Conservation (phyloP, 2,113 vertebrate genomes). For the Pseudorasbora parva region DNA sequence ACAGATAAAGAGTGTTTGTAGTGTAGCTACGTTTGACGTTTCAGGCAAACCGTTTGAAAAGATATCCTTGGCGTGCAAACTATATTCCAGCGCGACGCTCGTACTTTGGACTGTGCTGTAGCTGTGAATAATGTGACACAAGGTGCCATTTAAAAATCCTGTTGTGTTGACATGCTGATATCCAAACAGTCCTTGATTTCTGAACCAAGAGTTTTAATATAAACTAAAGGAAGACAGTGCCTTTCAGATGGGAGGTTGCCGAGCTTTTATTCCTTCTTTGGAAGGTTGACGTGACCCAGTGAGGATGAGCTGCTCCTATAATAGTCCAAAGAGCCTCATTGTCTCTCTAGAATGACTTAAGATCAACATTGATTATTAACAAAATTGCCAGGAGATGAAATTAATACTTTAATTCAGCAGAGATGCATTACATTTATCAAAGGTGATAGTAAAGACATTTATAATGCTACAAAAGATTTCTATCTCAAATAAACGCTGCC, state of each 20-base stretch:
- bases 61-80: not conserved
- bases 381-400: too few species aligned
- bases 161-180: not conserved
- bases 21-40: not conserved
- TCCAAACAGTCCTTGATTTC: not conserved
- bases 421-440: not conserved
- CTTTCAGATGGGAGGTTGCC: not conserved
- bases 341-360: too few species aligned
- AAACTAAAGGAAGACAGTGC: not conserved
- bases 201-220: not conserved
- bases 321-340: too few species aligned
- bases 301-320: too few species aligned
- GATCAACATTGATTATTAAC: too few species aligned
- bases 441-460: not conserved
- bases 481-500: not conserved
- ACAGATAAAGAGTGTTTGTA: not conserved
- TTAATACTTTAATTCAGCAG: not conserved
- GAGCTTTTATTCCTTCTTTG: not conserved
- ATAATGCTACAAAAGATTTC: not conserved
- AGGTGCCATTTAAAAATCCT: not conserved
- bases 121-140: conserved; percentile 6
- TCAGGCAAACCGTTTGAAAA: not conserved
- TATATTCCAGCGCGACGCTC: not conserved
- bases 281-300: not conserved
- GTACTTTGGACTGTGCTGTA: not conserved